Conservation (phyloP, 2,888 invertebrate genomes). For the Autographa gamma region DNA sequence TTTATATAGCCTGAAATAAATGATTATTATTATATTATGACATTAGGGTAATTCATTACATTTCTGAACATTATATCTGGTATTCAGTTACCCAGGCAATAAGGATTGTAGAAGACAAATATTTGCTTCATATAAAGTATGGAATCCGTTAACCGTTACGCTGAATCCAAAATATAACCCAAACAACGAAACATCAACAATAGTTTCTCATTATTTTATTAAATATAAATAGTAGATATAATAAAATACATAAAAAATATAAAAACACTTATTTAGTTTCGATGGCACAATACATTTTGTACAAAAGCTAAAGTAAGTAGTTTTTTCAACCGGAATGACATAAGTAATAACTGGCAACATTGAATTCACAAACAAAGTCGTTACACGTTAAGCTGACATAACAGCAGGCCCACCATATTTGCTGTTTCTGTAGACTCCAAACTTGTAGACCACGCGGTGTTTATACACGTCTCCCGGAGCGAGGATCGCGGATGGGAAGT, state of each 20-base stretch:
- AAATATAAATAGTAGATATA: background rate
- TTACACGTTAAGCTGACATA: slow-evolving; percentile 15
- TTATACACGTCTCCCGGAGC: slow-evolving; percentile 91
- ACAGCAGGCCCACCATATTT: slow-evolving; percentile 22
- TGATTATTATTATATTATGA: too few relatives aligned
- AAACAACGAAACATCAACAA: background rate
- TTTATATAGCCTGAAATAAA: too few relatives aligned
- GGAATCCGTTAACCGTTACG: too few relatives aligned
- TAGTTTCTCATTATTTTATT: background rate
- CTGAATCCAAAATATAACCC: too few relatives aligned
- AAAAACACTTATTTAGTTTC: background rate
- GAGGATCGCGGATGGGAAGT: slow-evolving; percentile 92
- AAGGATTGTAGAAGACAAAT: too few relatives aligned
- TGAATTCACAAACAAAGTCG: too few relatives aligned
- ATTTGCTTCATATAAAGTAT: too few relatives aligned
- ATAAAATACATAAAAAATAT: background rate
- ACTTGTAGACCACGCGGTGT: slow-evolving; percentile 92
- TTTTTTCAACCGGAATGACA: too few relatives aligned
- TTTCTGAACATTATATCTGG: too few relatives aligned
- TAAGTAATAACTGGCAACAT: too few relatives aligned
- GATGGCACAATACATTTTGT: background rate
- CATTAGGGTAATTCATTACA: too few relatives aligned
- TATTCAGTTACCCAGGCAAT: too few relatives aligned
- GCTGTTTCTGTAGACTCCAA: slow-evolving; percentile 78
- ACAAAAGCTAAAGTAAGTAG: background rate